Base-by-base conservation (phyloP, 1,140 invertebrate genomes). In the Hylaeus volcanicus region DNA sequence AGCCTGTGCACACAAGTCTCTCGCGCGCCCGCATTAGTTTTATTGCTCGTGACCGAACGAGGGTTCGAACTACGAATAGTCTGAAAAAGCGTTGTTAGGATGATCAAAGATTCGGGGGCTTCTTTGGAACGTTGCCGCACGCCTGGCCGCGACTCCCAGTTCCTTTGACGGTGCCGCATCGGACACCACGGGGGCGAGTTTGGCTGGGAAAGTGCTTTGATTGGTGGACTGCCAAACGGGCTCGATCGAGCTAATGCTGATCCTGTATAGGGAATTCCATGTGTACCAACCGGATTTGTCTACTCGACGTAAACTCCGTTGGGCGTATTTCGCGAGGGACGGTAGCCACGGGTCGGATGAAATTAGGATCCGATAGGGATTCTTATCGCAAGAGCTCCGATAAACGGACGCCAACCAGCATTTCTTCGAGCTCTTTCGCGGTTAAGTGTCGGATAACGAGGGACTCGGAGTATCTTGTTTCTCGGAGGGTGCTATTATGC, bases 61-160 rank as follows among this genome's bases (percentile, higher is more conserved):
- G 60, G 69, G 60, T 73, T 79, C 73, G 53, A 71, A 72, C 76
- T 79, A 14, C 68, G 69, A 73, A 73, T 65, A 79, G 77, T 63
- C 70, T 56, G 77, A 56, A 79, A 78, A 79, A 79, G 69, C 77
- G 77, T 79, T 73, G 60, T 73, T 73, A 73, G 69, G 69, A 64
- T 64, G 77, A 79, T 79, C 77, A 79, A 73, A 79, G 69, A 79
- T 79, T 39, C 74, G 26, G 26, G 53, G 41, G 60, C 70, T 73
- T 56, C 69, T 73, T 78, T 63, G 65, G 43, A 68, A 26, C 39
- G 55, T 15, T 14, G 12, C 55, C 12, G 51, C 55, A 53, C 51
- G 14, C n/a, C 64, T 5, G 15, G 43, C 53, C 53, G 43, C 60
- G 41, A 65, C 60, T 64, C 60, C 6, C 75, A 5, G 9, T 70